These are phyloP conservation scores for Schizopygopsis malacanthus DNA, from an alignment of 2,797 vertebrate species.

Conservation along the genomic window DNA sequence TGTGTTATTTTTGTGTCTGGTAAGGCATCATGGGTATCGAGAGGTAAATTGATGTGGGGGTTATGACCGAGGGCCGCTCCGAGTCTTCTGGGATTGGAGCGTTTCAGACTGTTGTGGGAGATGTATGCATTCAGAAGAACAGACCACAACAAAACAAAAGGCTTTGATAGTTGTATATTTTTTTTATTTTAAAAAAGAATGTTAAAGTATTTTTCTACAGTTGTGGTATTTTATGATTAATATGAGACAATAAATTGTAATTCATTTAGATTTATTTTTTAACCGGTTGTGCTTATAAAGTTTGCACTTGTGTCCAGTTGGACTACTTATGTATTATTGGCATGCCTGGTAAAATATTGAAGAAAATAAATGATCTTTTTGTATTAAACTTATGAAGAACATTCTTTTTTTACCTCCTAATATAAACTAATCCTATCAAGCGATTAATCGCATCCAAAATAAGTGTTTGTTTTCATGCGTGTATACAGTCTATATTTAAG, in stretches of 20 bases:
- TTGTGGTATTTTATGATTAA: conserved; percentile 52
- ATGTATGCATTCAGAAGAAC: conserved; percentile 35
- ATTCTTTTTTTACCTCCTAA: background rate
- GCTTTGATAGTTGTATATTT: conserved; percentile 40
- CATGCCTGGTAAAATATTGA: conserved; percentile 75
- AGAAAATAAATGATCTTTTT: conserved; percentile 73
- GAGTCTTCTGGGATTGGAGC: conserved; percentile 42
- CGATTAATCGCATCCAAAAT: no score
- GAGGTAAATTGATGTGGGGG: background rate
- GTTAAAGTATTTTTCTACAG: conserved; percentile 69
- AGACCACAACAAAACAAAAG: conserved; percentile 49
- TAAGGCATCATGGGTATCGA: conserved; percentile 20
- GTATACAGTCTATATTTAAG: no score
- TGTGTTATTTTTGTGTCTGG: conserved; percentile 41
- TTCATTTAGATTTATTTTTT: conserved; percentile 55
- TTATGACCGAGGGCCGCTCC: background rate
- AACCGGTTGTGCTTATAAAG: conserved; percentile 66
- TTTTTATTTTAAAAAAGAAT: conserved; percentile 59
- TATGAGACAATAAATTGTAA: conserved; percentile 63
- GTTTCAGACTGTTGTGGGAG: conserved; percentile 43
- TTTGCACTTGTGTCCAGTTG: conserved; percentile 79
- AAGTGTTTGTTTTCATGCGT: no score
- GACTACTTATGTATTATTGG: conserved; percentile 71
- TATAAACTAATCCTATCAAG: background rate
- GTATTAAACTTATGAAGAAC: conserved; percentile 62